Conservation (phyloP, 2,113 vertebrate species). For the Jaculus jaculus region DNA sequence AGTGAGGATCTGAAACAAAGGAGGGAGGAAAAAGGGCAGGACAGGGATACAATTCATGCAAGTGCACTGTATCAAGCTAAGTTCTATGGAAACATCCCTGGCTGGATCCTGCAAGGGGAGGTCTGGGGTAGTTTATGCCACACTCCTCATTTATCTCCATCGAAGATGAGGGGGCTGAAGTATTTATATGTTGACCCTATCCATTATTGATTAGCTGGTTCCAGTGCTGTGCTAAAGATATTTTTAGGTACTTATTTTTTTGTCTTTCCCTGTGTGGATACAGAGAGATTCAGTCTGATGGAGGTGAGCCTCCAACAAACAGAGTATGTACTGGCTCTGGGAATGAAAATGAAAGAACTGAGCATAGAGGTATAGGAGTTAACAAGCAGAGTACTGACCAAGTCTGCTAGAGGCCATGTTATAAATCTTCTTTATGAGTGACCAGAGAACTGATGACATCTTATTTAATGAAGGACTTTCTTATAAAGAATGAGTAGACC, state of each 20-base stretch:
- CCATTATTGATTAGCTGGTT: not conserved
- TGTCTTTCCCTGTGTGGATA: not conserved
- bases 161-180: not conserved
- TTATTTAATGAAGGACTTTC: not conserved
- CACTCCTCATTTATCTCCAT: not conserved
- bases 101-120: not conserved
- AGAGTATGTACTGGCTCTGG: not conserved
- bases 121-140: rapidly evolving
- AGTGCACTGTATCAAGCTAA: not conserved
- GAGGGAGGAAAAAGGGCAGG: not conserved
- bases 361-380: not conserved
- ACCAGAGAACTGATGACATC: not conserved
- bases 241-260: not conserved
- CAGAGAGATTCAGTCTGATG: not conserved
- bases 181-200: not conserved
- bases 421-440: not conserved
- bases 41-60: not conserved
- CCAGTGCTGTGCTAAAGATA: rapidly evolving
- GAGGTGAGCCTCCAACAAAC: not conserved
- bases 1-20: not conserved
- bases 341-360: not conserved
- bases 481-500: not conserved
- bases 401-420: not conserved
- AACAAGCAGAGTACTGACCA: too few relatives aligned
- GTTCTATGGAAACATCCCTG: too few relatives aligned